A percentile compares a stretch with the other conserved stretches of the same genome.
Conservation (phyloP, 2,113 vertebrate species). For the Hiodon tergisus region DNA sequence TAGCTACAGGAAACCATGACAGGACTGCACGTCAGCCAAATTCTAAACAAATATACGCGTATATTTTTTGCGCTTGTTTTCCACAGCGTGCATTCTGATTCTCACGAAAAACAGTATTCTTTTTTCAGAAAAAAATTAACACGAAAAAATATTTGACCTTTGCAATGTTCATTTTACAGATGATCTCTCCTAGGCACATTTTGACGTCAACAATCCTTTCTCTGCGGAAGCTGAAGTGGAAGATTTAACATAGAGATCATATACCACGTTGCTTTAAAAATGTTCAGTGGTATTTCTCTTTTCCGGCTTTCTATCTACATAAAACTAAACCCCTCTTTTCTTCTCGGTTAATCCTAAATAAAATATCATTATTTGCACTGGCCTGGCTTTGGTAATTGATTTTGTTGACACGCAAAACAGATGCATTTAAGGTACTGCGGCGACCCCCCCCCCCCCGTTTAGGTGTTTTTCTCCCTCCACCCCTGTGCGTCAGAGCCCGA, state of each 20-base stretch:
- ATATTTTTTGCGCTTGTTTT: constrained; percentile 3
- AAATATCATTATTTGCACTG: no score
- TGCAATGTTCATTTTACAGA: neutral
- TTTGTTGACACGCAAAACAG: no score
- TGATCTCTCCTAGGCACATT: neutral
- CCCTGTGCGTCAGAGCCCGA: neutral
- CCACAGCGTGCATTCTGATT: constrained; percentile 1
- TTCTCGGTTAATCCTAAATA: no score
- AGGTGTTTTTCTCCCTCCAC: neutral
- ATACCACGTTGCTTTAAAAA: no score
- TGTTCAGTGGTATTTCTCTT: no score
- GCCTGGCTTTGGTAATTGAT: no score
- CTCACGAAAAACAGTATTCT: neutral
- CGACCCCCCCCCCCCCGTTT: neutral
- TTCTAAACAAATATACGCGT: constrained; percentile 59
- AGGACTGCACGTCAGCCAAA: constrained; percentile 74
- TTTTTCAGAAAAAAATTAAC: neutral
- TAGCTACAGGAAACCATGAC: constrained; percentile 91
- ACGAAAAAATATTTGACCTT: constrained; percentile 2
- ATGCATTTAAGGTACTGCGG: neutral
- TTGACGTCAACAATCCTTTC: neutral
- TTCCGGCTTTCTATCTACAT: no score
- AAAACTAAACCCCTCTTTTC: no score
- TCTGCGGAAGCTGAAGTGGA: no score
- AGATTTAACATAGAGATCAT: no score